Evolutionary conservation across 2,888 invertebrate genomes (phyloP).

Genomic region (Physocephala rufipes): DNA sequence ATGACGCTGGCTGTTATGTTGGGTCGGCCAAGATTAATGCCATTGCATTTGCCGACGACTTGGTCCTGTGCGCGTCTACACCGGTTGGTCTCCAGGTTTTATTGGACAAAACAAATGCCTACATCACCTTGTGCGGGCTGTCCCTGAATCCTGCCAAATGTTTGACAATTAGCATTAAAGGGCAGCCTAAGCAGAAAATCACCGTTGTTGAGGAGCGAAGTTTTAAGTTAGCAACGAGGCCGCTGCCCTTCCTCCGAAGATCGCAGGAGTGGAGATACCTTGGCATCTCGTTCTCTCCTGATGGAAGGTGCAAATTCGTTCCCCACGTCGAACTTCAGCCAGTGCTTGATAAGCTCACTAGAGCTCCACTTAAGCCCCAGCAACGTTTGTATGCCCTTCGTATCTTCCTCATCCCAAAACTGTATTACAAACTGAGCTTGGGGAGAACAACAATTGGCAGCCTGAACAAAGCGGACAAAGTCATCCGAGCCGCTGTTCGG

Average conservation of each 20-base stretch:
- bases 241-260: neutral
- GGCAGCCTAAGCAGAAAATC: conserved; percentile 2
- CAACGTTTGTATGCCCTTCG: neutral
- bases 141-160: neutral
- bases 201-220: conserved; percentile 5
- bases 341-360: neutral
- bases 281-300: neutral
- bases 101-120: neutral
- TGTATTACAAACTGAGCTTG: conserved; percentile 4
- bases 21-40: conserved; percentile 6
- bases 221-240: neutral
- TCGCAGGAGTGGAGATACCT: conserved; percentile 14
- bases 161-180: conserved; percentile 10
- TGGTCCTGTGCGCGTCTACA: neutral
- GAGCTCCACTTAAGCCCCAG: conserved; percentile 11
- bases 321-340: conserved; percentile 2
- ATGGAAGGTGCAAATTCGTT: conserved; percentile 1
- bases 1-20: neutral
- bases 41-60: conserved; percentile 16
- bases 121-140: conserved; percentile 1
- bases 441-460: neutral
- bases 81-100: neutral
- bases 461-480: conserved; percentile 7
- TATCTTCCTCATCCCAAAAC: neutral
- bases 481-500: neutral